These are phyloP conservation scores for Armadillidium nasatum DNA, from an alignment of 1,140 invertebrate species.

Conservation along the genomic window DNA sequence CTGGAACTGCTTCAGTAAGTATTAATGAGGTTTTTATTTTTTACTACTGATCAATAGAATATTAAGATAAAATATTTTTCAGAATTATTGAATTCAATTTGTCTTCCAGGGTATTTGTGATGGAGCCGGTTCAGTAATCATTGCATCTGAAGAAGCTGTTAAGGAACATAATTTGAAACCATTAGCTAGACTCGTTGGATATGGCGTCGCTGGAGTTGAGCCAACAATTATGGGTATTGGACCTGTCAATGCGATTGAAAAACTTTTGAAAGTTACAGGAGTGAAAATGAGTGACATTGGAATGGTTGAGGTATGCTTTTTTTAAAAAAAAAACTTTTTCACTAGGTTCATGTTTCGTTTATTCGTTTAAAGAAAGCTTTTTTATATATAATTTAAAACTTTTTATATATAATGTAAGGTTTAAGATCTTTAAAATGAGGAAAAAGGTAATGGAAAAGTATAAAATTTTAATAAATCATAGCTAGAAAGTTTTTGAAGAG, in stretches of 20 bases:
- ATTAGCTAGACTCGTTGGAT: slow-evolving; percentile 69
- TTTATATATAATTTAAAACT: no score
- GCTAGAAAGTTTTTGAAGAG: no score
- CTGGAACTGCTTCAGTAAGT: slow-evolving; percentile 87
- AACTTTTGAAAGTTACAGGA: slow-evolving; percentile 66
- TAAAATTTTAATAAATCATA: no score
- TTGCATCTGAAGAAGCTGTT: slow-evolving; percentile 85
- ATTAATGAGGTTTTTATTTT: not conserved
- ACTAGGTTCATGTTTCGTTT: no score
- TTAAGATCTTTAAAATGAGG: no score
- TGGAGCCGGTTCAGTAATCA: slow-evolving; percentile 82
- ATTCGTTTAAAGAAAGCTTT: no score
- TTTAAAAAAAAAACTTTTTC: not conserved
- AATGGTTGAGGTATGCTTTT: slow-evolving; percentile 72
- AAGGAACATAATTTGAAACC: slow-evolving; percentile 74
- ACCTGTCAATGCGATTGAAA: slow-evolving; percentile 83
- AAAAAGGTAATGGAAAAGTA: no score
- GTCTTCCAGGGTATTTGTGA: slow-evolving; percentile 81
- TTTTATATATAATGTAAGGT: no score
- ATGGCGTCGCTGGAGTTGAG: slow-evolving; percentile 72
- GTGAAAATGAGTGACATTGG: slow-evolving; percentile 81
- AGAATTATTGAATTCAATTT: no score
- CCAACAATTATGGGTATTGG: slow-evolving; percentile 83
- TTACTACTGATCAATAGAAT: not conserved
- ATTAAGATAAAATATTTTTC: no score